Evolutionary conservation across 2,113 vertebrate genomes (phyloP).

Genomic region (Charadrius vociferus): DNA sequence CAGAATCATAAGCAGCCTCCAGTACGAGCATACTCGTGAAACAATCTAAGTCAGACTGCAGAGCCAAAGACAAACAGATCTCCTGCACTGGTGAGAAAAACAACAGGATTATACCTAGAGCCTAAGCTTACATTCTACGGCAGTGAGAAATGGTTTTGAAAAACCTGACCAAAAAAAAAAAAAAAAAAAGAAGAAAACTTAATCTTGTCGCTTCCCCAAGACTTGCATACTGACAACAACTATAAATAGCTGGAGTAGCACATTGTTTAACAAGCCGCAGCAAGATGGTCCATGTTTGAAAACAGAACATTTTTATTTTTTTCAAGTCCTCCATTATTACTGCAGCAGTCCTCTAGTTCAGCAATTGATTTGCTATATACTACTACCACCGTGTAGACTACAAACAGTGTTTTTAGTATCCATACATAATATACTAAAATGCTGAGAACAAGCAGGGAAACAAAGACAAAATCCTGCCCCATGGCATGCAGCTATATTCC

Average conservation of each 20-base stretch:
- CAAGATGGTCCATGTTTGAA: conserved; percentile 63
- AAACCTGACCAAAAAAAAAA: not conserved
- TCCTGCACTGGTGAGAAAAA: conserved; percentile 20
- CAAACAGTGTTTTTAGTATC: not conserved
- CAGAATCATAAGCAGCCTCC: conserved; percentile 24
- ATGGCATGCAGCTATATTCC: not conserved
- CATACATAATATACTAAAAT: not conserved
- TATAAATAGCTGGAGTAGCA: conserved; percentile 63
- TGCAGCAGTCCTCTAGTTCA: conserved; percentile 36
- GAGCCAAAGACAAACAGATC: conserved; percentile 56
- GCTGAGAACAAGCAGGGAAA: not conserved
- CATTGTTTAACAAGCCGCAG: conserved; percentile 60
- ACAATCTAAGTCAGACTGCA: conserved; percentile 56
- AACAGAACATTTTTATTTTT: not conserved
- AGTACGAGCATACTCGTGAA: not conserved
- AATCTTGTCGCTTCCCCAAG: conserved; percentile 56
- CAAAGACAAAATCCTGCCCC: conserved; percentile 38
- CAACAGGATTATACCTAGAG: conserved; percentile 66
- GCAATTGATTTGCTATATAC: conserved; percentile 16
- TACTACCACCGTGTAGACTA: not conserved
- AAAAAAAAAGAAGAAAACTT: not conserved
- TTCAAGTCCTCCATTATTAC: conserved; percentile 48
- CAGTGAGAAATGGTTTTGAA: conserved; percentile 40
- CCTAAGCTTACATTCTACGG: conserved; percentile 46
- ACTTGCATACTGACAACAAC: conserved; percentile 58